phyloP scores from a whole-genome alignment of 1,140 invertebrate genomes.

The Lerema accius region DNA sequence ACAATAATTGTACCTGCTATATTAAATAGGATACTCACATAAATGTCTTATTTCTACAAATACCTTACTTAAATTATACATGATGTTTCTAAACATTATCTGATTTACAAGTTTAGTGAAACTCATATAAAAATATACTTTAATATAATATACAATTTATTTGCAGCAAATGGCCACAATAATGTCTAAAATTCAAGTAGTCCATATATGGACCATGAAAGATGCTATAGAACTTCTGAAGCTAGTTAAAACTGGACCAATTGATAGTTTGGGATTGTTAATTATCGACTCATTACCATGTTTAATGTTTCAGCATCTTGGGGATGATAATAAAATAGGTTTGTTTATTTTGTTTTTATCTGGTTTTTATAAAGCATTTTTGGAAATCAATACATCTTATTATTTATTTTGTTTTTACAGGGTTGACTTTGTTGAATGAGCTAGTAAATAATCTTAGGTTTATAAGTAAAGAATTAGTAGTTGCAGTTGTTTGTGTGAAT shows the following conservation, averaged over 20 bases:
- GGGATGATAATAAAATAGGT: constrained; percentile 71
- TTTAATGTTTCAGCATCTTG: constrained; percentile 78
- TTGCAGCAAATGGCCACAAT: constrained; percentile 74
- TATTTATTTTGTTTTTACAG: constrained; percentile 55
- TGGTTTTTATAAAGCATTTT: too few relatives aligned
- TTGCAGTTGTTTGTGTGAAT: constrained; percentile 84
- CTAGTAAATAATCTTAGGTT: constrained; percentile 83
- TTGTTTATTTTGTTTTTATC: not conserved
- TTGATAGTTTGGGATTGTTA: constrained; percentile 76
- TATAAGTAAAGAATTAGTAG: constrained; percentile 78
- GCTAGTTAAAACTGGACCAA: constrained; percentile 64
- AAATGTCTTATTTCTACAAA: too few relatives aligned
- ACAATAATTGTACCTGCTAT: too few relatives aligned
- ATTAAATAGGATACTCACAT: too few relatives aligned
- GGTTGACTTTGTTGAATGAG: constrained; percentile 80
- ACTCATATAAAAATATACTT: too few relatives aligned
- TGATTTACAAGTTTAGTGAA: too few relatives aligned
- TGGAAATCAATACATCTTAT: too few relatives aligned
- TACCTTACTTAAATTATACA: too few relatives aligned
- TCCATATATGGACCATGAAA: constrained; percentile 69
- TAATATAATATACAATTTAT: too few relatives aligned
- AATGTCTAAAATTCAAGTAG: constrained; percentile 76
- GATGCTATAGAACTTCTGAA: constrained; percentile 81
- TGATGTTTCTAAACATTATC: too few relatives aligned
- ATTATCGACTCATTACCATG: constrained; percentile 86